Evolutionary conservation across 2,113 vertebrate species (phyloP), one percentile per base, ranked within the genome.

Genomic region (Ammospiza nelsoni): DNA sequence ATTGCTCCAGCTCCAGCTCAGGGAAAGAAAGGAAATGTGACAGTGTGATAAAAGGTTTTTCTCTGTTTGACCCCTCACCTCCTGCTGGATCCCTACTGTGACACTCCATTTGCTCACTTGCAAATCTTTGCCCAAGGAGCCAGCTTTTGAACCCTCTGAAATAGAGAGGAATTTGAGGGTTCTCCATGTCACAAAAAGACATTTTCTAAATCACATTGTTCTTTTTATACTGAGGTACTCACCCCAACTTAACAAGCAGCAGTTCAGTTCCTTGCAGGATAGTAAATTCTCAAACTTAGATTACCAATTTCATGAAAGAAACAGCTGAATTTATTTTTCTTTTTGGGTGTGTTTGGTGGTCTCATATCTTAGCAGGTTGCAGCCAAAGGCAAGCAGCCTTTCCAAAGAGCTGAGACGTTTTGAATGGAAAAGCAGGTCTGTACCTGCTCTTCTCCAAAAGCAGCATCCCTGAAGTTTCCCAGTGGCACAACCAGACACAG

Each of bases 41-140:
- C 94, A 97, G 92, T 69, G 10, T 65, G 91, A 96, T 95, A 91
- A 97, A 97, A 96, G 87, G 66, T 59, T 92, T 96, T 94, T 89
- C 95, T 87, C 72, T 93, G 72, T 84, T 87, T 92, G 95, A 96
- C 94, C 97, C 88, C 90, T 94, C 89, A 92, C 95, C 94, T 95
- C 87, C 28, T 67, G 35, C 80, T 54, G 72, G 88, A 79, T 77
- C 78, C 94, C 95, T 67, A 52, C 95, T 94, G 95, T 3, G 84
- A 81, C 77, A 94, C 92, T 54, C 73, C 84, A 93, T 97, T 96
- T 95, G 90, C 89, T 93, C 95, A 90, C 88, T 90, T 94, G 83
- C 68, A 59, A 67, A 81, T 83, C 76, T 79, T 62, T 84, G 28
- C 68, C 37, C 75, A 81, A 87, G n/a, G 43, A 94, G 73, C 22